These are phyloP conservation scores for Bembecia ichneumoniformis DNA, from an alignment of 2,888 invertebrate species.

Conservation along the genomic window DNA sequence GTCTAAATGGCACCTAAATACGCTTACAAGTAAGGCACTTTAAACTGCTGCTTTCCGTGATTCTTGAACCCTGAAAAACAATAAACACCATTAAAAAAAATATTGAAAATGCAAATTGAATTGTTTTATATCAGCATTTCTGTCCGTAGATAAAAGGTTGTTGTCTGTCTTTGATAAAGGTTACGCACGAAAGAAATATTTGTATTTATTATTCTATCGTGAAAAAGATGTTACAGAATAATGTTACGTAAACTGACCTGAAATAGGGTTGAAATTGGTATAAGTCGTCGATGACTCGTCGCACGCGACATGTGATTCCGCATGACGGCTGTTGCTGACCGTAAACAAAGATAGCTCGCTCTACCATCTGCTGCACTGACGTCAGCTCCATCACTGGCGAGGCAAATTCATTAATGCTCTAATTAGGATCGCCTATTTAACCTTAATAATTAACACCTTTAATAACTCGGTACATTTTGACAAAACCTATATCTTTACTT, in stretches of 20 bases:
- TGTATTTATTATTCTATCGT: not conserved
- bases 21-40: not conserved
- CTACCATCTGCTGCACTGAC: constrained; percentile 58
- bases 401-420: not conserved
- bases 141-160: not conserved
- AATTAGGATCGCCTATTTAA: not conserved
- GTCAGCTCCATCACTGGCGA: constrained; percentile 50
- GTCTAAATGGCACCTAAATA: constrained; percentile 37
- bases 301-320: constrained; percentile 58
- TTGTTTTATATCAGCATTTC: no score
- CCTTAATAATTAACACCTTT: not conserved
- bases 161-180: not conserved
- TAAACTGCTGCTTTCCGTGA: not conserved
- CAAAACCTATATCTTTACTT: no score
- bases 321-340: constrained; percentile 49
- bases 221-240: not conserved
- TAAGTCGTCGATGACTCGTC: constrained; percentile 57
- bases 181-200: not conserved
- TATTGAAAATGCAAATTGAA: no score
- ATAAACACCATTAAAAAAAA: no score
- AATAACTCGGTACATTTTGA: no score
- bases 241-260: constrained; percentile 31
- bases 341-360: constrained; percentile 58
- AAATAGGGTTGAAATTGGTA: constrained; percentile 66
- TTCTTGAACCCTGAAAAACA: not conserved